Conservation (phyloP, 2,797 vertebrate genomes). For the Ctenopoma kingsleyae region DNA sequence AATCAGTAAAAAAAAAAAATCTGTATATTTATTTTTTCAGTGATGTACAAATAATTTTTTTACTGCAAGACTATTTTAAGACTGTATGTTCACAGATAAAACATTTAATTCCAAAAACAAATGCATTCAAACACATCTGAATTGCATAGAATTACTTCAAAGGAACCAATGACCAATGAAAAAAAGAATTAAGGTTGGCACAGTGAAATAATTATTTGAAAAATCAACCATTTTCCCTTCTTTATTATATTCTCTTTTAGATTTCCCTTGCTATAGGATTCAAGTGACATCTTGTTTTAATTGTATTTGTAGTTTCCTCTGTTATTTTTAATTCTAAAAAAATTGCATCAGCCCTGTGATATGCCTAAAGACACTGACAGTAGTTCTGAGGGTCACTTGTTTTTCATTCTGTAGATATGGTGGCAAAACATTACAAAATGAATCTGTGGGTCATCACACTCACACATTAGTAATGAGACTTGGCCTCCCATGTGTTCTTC, state of each 20-base stretch:
- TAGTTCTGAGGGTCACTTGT: slow-evolving; percentile 35
- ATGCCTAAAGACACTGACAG: slow-evolving; percentile 55
- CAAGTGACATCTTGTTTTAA: slow-evolving; percentile 60
- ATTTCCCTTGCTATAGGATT: slow-evolving; percentile 39
- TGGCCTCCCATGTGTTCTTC: slow-evolving; percentile 34
- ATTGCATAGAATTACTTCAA: slow-evolving; percentile 98
- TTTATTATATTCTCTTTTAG: slow-evolving; percentile 15
- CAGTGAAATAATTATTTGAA: slow-evolving; percentile 78
- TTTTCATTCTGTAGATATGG: slow-evolving; percentile 33
- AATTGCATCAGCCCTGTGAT: slow-evolving; percentile 69
- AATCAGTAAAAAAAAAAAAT: slow-evolving; percentile 77
- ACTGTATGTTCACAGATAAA: slow-evolving; percentile 69
- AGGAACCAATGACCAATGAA: slow-evolving; percentile 85
- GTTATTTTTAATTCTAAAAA: slow-evolving; percentile 32
- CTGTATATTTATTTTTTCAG: slow-evolving; percentile 62
- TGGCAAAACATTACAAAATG: slow-evolving; percentile 45
- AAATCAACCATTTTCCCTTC: slow-evolving; percentile 56
- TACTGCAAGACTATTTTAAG: slow-evolving; percentile 68
- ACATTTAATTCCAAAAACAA: slow-evolving; percentile 73
- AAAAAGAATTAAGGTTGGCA: slow-evolving; percentile 86
- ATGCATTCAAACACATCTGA: slow-evolving; percentile 86
- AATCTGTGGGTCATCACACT: slow-evolving; percentile 42
- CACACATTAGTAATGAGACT: slow-evolving; percentile 33
- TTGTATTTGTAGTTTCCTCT: slow-evolving; percentile 46
- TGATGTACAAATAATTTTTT: slow-evolving; percentile 77